Evolutionary conservation across 2,113 vertebrate genomes (phyloP).

Genomic region (Mobula hypostoma): DNA sequence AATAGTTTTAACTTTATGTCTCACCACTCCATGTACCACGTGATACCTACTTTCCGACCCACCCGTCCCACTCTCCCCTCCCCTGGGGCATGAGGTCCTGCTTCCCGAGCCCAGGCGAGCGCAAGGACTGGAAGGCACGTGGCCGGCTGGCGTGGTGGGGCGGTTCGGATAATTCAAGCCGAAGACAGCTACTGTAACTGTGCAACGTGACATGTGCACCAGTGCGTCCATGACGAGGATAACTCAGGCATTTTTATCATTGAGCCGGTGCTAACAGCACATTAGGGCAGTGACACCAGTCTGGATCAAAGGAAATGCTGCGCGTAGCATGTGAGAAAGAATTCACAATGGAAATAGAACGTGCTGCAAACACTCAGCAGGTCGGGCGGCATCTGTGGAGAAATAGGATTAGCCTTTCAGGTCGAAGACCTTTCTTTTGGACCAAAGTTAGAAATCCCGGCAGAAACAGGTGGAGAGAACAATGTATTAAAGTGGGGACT

Average conservation of each 20-base stretch:
- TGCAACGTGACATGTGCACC: background rate
- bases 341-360: background rate
- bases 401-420: no score
- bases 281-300: background rate
- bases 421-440: no score
- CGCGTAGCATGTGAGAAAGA: background rate
- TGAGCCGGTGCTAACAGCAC: background rate
- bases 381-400: background rate
- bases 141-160: background rate
- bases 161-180: background rate
- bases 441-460: no score
- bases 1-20: background rate
- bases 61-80: background rate
- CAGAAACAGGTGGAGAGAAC: no score
- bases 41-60: background rate
- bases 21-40: background rate
- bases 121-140: no score
- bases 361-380: no score
- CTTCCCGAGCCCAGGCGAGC: background rate
- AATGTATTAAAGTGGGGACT: no score
- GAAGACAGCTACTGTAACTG: background rate
- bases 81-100: background rate
- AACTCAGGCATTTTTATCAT: background rate
- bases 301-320: background rate
- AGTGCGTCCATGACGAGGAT: background rate